Conservation (phyloP, 2,113 vertebrate genomes). For the Elachura formosa region DNA sequence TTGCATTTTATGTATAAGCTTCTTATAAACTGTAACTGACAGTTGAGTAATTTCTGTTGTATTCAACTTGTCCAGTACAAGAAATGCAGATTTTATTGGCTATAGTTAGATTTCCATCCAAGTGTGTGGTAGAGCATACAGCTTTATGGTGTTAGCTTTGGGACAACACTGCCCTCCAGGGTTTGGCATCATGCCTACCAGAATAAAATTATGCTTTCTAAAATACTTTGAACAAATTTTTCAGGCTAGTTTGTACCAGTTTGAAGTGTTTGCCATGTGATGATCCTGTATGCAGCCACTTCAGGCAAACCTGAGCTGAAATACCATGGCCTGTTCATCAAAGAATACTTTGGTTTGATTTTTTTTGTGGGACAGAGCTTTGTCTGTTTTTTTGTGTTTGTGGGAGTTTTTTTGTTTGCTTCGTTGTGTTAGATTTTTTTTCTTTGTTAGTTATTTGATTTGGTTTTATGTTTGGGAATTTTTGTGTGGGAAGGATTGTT, state of each 20-base stretch:
- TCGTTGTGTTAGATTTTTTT: neutral
- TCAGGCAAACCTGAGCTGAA: neutral
- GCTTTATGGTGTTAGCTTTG: neutral
- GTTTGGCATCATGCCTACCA: neutral
- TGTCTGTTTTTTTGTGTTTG: neutral
- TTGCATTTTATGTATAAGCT: neutral
- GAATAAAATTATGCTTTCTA: neutral
- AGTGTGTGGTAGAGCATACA: neutral
- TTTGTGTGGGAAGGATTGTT: neutral
- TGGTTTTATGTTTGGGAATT: neutral
- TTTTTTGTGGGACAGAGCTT: accelerated
- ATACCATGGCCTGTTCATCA: neutral
- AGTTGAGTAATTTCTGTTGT: neutral
- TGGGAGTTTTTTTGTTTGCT: neutral
- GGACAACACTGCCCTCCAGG: neutral
- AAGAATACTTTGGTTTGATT: neutral
- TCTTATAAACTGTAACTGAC: neutral
- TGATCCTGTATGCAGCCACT: neutral
- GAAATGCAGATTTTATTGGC: neutral
- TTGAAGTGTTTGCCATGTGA: neutral
- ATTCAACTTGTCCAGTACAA: neutral
- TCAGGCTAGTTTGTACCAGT: neutral
- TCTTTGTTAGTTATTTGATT: neutral
- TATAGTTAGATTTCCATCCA: neutral
- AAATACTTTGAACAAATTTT: neutral